A percentile compares a stretch with the other conserved stretches of the same genome.
These are phyloP conservation scores for Microcebus lehilahytsara DNA, from an alignment of 2,113 vertebrate species.

Conservation along the genomic window DNA sequence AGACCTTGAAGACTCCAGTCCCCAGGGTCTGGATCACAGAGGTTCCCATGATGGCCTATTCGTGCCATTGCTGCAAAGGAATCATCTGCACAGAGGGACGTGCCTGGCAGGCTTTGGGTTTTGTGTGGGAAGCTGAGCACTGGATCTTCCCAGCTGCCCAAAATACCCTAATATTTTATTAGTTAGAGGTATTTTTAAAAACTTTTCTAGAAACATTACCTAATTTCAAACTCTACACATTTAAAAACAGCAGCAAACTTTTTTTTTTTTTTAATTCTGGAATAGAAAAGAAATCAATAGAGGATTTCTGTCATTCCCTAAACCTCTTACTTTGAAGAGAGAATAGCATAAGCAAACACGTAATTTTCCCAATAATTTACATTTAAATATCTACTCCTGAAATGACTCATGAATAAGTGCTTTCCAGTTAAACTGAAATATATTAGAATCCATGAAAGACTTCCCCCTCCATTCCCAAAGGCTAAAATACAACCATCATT, in stretches of 20 bases:
- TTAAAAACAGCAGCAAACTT: not conserved
- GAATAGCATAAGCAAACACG: not conserved
- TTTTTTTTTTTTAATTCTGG: not conserved
- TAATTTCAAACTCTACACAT: conserved; percentile 15
- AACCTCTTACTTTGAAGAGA: not conserved
- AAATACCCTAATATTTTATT: not conserved
- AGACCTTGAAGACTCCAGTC: not conserved
- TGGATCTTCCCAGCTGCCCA: not conserved
- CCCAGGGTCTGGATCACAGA: not conserved
- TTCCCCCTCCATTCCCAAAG: not conserved
- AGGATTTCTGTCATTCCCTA: conserved; percentile 17
- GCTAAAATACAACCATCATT: conserved; percentile 38
- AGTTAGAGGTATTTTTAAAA: not conserved
- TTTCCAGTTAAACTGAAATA: not conserved
- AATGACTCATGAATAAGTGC: not conserved
- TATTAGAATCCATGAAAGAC: not conserved
- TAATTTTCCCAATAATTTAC: not conserved
- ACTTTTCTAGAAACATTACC: not conserved
- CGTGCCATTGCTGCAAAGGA: not conserved
- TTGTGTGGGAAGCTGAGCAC: not conserved
- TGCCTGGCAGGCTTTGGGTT: not conserved
- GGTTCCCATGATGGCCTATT: not conserved
- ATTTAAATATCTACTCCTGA: conserved; percentile 22
- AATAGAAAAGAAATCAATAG: conserved; percentile 25
- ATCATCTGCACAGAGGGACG: not conserved